Evolutionary conservation across 2,888 invertebrate species (phyloP), one percentile per base, ranked within the genome.

Genomic region (Drosophila macrothrix): DNA sequence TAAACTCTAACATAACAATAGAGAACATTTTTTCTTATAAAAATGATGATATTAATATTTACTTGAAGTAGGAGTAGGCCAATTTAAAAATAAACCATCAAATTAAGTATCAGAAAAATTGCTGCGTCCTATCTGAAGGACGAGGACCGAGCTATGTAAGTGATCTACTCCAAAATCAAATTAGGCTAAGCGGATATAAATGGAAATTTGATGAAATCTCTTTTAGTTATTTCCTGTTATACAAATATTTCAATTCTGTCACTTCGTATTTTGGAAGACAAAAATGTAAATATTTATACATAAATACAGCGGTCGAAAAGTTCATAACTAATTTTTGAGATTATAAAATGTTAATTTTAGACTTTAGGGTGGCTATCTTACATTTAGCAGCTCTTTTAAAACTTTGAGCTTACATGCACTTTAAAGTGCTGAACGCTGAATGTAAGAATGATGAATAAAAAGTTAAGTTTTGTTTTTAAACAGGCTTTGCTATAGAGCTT

Each of bases 351-450:
- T 1, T 14, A 28, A 19, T 56, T 14, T 16, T 4, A 19, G 4
- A n/a, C 14, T 28, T n/a, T 9, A 22, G 4, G 7, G 9, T 29
- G 29, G 39, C 28, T 56, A 29, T 19, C 16, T 1, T 22, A 22
- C 22, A 29, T 16, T 16, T 5, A n/a, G 5, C 56, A 28, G 16
- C 28, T 7, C 16, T 55, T 25, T 4, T 4, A 28, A 16, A 33
- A 37, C 16, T 12, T 55, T 55, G 14, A 19, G 12, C 28, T 39
- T 37, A 37, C 7, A n/a, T 14, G 19, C 52, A 28, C 52, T 52
- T 52, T 52, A 12, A 52, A 52, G 29, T 37, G 7, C 66, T 25
- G 35, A 52, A 65, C 49, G 52, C 19, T 52, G 52, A 67, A 74
- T 67, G 19, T 67, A 43, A 39, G 16, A 56, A 16, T 16, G 43